Base-by-base conservation (phyloP, 2,797 vertebrate genomes). In the Sandelia bainsii region DNA sequence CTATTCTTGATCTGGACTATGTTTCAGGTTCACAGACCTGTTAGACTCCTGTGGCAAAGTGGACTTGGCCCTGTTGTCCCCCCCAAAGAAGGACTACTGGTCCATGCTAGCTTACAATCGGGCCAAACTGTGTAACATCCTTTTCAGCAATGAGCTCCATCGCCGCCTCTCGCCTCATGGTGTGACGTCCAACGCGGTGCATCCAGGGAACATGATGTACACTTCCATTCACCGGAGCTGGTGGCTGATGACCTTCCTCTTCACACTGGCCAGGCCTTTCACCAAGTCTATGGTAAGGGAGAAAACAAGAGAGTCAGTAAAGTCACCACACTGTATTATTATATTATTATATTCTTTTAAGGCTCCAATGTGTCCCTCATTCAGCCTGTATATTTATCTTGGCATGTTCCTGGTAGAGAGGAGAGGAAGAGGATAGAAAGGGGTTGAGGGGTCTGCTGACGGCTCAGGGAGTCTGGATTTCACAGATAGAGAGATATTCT, bases 181-280 rank as follows among this genome's bases (percentile, higher is more conserved):
- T 8, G 94, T 99, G 87, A 96, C 94, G 0, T 96, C 93, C 20
- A 99, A 98, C 1, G 93, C 96, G 0, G 56, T 99, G 85, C 98
- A 99, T 77, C 98, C 98, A 65, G 98, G 98, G 75, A 99, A 98
- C 85, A 94, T 99, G 96, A 97, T 99, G 89, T 99, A 97, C 81
- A 97, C 98, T 2, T 94, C 95, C 69, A 48, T 99, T 42, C 97
- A 98, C 84, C 95, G 91, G 51, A 95, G 83, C 94, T 99, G 97
- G 96, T 99, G 98, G 97, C 76, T 96, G 77, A 99, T 98, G 90
- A 97, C 95, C 9, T 87, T 99, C 69, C 95, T 99, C 52, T 99
- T 98, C 88, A 94, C 91, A 39, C 88, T 99, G 91, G 97, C 90
- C 67, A 93, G 97, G 10, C 98, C 98, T 19, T 99, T 99, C 92